Evolutionary conservation across 2,113 vertebrate species (phyloP).

Genomic region (Etia nguti): DNA sequence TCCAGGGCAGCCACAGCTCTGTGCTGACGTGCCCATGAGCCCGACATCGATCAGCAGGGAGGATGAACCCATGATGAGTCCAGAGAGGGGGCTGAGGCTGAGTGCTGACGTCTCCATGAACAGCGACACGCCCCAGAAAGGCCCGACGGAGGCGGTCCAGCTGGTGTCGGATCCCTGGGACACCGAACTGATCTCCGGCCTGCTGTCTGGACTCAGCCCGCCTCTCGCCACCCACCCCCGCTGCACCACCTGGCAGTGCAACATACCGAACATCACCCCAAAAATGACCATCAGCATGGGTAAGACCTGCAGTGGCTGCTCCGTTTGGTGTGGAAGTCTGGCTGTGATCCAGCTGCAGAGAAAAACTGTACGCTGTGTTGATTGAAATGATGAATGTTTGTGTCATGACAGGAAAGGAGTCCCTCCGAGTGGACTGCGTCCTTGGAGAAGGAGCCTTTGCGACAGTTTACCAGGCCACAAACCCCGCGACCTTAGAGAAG

Average conservation of each 20-base stretch:
- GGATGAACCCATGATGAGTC: constrained; percentile 31
- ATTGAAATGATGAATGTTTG: background rate
- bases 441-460: constrained; percentile 91
- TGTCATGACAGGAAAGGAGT: constrained; percentile 68
- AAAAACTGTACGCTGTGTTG: background rate
- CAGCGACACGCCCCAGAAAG: background rate
- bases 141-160: background rate
- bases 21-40: constrained; percentile 50
- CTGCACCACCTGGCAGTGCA: constrained; percentile 72
- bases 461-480: constrained; percentile 84
- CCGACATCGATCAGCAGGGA: background rate
- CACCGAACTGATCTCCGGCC: constrained; percentile 64
- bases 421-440: constrained; percentile 76
- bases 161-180: constrained; percentile 87
- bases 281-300: constrained; percentile 79
- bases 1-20: background rate
- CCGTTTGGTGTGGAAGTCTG: background rate
- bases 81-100: background rate
- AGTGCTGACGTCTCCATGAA: constrained; percentile 9
- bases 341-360: background rate
- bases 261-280: constrained; percentile 73
- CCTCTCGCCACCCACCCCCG: constrained; percentile 71
- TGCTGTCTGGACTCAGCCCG: constrained; percentile 73
- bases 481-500: constrained; percentile 73
- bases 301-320: constrained; percentile 49